These are phyloP conservation scores for Hyaena hyaena DNA, from an alignment of 2,113 vertebrate species.

Conservation along the genomic window DNA sequence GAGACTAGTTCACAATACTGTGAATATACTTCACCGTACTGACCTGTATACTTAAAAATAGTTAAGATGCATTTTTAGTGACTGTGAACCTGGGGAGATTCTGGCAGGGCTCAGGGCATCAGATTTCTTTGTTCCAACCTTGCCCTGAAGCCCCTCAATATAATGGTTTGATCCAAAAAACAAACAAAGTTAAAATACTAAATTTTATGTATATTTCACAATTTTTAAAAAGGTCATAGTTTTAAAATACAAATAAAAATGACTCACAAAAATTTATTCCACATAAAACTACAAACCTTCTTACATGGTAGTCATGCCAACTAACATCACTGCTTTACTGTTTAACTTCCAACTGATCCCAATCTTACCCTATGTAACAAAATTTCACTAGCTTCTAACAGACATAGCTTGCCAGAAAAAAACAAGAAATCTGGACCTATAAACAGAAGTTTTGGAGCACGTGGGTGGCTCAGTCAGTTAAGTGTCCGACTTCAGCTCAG, in stretches of 20 bases:
- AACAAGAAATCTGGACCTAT: not conserved
- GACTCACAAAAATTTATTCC: constrained; percentile 1
- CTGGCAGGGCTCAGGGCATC: not conserved
- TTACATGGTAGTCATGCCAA: not conserved
- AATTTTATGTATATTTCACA: not conserved
- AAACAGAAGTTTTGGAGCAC: not conserved
- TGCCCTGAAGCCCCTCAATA: not conserved
- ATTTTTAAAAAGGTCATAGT: not conserved
- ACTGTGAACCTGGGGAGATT: not conserved
- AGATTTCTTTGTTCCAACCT: not conserved
- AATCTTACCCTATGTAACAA: not conserved
- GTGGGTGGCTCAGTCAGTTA: not conserved
- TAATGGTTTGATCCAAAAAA: not conserved
- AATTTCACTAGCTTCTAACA: not conserved
- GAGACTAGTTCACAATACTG: not conserved
- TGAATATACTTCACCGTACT: constrained; percentile 16
- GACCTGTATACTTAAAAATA: not conserved
- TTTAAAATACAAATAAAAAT: constrained; percentile 42
- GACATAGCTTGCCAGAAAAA: not conserved
- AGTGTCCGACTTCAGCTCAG: not conserved
- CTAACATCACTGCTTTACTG: not conserved
- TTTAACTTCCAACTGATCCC: not conserved
- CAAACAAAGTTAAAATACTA: not conserved
- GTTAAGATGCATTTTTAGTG: not conserved
- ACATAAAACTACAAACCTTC: constrained; percentile 26